phyloP scores from a whole-genome alignment of 2,888 invertebrate genomes.

The Sicus ferrugineus region DNA sequence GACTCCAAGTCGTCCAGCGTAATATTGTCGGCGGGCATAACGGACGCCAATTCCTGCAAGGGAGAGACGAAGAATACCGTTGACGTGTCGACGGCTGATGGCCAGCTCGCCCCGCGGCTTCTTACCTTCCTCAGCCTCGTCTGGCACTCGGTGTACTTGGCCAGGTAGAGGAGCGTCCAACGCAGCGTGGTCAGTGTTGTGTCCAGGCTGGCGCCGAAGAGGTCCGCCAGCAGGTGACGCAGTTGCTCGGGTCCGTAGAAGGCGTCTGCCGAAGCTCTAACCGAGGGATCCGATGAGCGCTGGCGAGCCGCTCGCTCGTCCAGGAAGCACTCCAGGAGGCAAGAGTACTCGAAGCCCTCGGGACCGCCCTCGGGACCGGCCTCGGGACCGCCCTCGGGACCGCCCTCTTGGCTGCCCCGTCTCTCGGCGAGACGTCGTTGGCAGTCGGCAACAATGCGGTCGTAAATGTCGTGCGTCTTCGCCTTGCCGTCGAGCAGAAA shows the following conservation, averaged over 20 bases:
- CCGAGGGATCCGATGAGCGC: constrained; percentile 28
- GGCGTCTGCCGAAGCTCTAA: constrained; percentile 47
- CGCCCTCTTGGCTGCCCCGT: constrained; percentile 54
- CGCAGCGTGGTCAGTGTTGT: constrained; percentile 81
- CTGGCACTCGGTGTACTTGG: constrained; percentile 72
- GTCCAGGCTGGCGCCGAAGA: constrained; percentile 87
- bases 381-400: neutral
- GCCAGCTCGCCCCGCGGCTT: no score
- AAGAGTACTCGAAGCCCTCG: constrained; percentile 42
- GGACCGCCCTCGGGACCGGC: neutral
- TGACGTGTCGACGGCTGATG: no score
- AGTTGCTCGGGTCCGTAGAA: constrained; percentile 75
- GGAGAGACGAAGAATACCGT: no score
- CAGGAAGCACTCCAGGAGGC: constrained; percentile 74
- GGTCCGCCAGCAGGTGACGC: constrained; percentile 78
- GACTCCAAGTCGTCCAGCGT: constrained; percentile 54
- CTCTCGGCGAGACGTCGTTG: constrained; percentile 50
- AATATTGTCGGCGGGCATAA: constrained; percentile 42
- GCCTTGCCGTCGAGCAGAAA: constrained; percentile 74
- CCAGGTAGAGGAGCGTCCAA: constrained; percentile 84
- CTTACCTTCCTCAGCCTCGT: constrained; percentile 58
- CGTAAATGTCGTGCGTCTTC: constrained; percentile 78
- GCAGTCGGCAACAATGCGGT: constrained; percentile 71
- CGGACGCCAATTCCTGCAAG: constrained; percentile 44
- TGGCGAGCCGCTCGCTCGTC: constrained; percentile 68